Evolutionary conservation across 2,797 vertebrate species (phyloP).

Genomic region (Sebastes trivittatus): DNA sequence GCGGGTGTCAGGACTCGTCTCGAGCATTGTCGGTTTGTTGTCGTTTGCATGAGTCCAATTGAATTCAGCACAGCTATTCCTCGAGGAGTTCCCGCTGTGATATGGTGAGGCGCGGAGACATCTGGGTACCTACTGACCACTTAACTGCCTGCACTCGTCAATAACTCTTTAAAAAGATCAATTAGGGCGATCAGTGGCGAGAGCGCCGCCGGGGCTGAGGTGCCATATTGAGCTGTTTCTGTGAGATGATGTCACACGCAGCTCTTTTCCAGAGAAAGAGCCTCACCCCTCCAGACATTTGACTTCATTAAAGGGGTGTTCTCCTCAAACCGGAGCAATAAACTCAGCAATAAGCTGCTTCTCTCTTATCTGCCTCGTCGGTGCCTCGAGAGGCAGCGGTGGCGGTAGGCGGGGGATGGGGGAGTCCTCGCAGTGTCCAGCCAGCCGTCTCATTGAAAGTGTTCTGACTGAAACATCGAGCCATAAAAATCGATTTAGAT

Average conservation of each 20-base stretch:
- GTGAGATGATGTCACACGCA: slow-evolving; percentile 60
- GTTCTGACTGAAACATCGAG: slow-evolving; percentile 44
- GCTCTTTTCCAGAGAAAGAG: slow-evolving; percentile 34
- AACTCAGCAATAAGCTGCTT: slow-evolving; percentile 40
- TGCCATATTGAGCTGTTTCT: slow-evolving; percentile 62
- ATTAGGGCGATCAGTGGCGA: slow-evolving; percentile 66
- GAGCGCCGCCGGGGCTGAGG: slow-evolving; percentile 46
- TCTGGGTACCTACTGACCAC: slow-evolving; percentile 63
- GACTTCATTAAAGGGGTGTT: slow-evolving; percentile 67
- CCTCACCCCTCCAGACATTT: slow-evolving; percentile 48
- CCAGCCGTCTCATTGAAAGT: slow-evolving; percentile 35
- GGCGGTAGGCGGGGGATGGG: too few relatives aligned
- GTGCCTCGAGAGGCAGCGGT: neutral
- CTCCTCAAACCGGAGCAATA: slow-evolving; percentile 55
- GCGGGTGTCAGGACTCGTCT: slow-evolving; percentile 22
- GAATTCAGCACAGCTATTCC: slow-evolving; percentile 29
- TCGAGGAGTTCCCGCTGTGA: slow-evolving; percentile 19
- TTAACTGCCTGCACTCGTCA: slow-evolving; percentile 64
- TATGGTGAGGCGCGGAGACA: slow-evolving; percentile 19
- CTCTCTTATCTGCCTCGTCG: slow-evolving; percentile 11
- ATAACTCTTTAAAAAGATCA: slow-evolving; percentile 78
- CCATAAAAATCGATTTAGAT: slow-evolving; percentile 57
- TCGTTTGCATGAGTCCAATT: slow-evolving; percentile 8
- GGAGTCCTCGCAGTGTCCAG: slow-evolving; percentile 26
- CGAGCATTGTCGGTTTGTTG: neutral